Base-by-base conservation (phyloP, 64 coral and sea anemone species). In the Montipora cactus region DNA sequence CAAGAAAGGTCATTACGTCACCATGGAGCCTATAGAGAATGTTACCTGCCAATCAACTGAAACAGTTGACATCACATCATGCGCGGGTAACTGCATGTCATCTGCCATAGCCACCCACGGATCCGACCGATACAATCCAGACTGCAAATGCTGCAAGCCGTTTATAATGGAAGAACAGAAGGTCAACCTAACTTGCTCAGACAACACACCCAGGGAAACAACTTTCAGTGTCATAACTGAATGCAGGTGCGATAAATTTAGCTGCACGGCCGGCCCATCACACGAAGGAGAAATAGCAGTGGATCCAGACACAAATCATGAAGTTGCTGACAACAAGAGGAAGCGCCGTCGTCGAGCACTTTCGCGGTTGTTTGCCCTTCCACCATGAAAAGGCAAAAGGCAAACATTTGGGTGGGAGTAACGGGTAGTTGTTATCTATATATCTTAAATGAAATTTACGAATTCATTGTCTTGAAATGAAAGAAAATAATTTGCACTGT, bases 71-170 rank as follows among this genome's bases (percentile, higher is more conserved):
- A 8, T 79, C 8, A 93, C 92, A n/a, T n/a, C 46, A 7, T 93
- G 92, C 51, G 4, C 16, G 7, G 92, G 92, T 1, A 88, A 93
- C n/a, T 93, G 92, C 8, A 25, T 73, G 9, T 88, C 92, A 4
- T 72, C 21, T 3, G 4, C 92, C 0, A 19, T 59, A 5, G 92
- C 92, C 4, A 48, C 62, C 19, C 44, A 77, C 22, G 84, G 84
- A 16, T 14, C 18, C 0, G 49, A 20, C 7, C 21, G 61, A 4
- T 62, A 80, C 50, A 58, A 22, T 47, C n/a, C 80, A 0, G 19
- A 80, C 3, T 93, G 92, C 46, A 59, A 48, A 2, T 93, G 92
- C 62, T 93, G 92, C n/a, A 87, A 67, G n/a, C 83, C 92, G 2
- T 11, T 57, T 15, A 16, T 15, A 1, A 50, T 70, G 19, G 20